Conservation (phyloP, 2,888 invertebrate species). For the Nomada ferruginata region DNA sequence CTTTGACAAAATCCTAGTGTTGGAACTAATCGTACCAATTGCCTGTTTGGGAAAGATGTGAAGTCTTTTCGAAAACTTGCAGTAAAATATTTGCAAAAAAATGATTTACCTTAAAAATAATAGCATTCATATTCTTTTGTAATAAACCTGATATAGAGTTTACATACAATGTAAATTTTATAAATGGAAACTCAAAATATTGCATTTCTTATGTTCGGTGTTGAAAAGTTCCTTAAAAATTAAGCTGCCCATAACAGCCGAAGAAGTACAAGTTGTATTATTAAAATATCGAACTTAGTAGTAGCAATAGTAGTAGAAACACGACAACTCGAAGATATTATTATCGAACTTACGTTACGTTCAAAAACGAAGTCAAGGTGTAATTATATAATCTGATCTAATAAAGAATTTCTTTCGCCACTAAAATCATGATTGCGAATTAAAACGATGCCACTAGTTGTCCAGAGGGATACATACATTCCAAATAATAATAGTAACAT, state of each 20-base stretch:
- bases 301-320: slow-evolving; percentile 9
- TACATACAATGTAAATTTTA: slow-evolving; percentile 13
- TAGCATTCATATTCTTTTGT: background rate
- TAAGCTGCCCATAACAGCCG: slow-evolving; percentile 6
- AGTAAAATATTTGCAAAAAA: slow-evolving; percentile 20
- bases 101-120: slow-evolving; percentile 12
- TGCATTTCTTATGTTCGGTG: background rate
- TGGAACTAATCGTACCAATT: slow-evolving; percentile 75
- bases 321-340: slow-evolving; percentile 17
- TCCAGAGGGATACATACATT: slow-evolving; percentile 37
- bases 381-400: slow-evolving; percentile 33
- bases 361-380: slow-evolving; percentile 27
- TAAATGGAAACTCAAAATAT: slow-evolving; percentile 22
- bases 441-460: slow-evolving; percentile 47
- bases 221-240: slow-evolving; percentile 30
- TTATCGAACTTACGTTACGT: slow-evolving; percentile 6
- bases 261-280: slow-evolving; percentile 16
- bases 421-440: slow-evolving; percentile 32
- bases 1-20: slow-evolving; percentile 66
- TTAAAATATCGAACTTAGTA: slow-evolving; percentile 35
- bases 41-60: slow-evolving; percentile 69
- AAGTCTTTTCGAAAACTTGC: background rate
- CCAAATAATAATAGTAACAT: slow-evolving; percentile 22
- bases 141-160: slow-evolving; percentile 12
- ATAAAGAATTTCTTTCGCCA: slow-evolving; percentile 17